Percentiles rank a stretch among this genome's conserved stretches.
These are phyloP conservation scores for Pseudomyrmex flavicornis DNA, from an alignment of 1,140 invertebrate species.

Conservation along the genomic window DNA sequence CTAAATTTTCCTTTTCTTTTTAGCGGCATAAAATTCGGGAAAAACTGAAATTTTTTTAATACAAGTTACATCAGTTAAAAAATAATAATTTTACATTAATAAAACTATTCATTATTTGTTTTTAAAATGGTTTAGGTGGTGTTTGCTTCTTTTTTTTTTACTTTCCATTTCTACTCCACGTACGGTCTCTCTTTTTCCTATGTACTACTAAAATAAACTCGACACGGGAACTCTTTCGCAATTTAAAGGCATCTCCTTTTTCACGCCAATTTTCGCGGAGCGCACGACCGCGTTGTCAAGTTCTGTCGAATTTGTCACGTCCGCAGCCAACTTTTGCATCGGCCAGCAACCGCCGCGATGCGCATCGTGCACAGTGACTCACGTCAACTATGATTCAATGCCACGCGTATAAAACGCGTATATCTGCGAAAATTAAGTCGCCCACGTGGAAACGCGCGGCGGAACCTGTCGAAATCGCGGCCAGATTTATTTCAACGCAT, in stretches of 20 bases:
- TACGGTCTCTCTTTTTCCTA: too few species aligned
- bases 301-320: conserved; percentile 58
- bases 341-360: conserved; percentile 25
- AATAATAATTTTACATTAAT: too few species aligned
- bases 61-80: too few species aligned
- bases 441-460: conserved; percentile 49
- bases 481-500: conserved; percentile 55
- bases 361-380: conserved; percentile 54
- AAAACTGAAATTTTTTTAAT: too few species aligned
- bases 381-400: conserved; percentile 63
- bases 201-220: not conserved
- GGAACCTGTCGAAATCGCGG: conserved; percentile 56
- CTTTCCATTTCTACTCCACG: too few species aligned
- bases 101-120: too few species aligned
- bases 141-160: too few species aligned
- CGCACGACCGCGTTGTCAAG: conserved; percentile 18
- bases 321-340: conserved; percentile 48
- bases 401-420: not conserved
- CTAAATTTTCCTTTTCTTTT: too few species aligned
- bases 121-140: too few species aligned
- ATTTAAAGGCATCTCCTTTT: not conserved
- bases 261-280: conserved; percentile 19
- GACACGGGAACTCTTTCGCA: conserved; percentile 5
- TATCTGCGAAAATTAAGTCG: conserved; percentile 64
- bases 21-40: too few species aligned